Evolutionary conservation across 2,888 invertebrate species (phyloP), one percentile per base, ranked within the genome.

Genomic region (Mechanitis messenoides): DNA sequence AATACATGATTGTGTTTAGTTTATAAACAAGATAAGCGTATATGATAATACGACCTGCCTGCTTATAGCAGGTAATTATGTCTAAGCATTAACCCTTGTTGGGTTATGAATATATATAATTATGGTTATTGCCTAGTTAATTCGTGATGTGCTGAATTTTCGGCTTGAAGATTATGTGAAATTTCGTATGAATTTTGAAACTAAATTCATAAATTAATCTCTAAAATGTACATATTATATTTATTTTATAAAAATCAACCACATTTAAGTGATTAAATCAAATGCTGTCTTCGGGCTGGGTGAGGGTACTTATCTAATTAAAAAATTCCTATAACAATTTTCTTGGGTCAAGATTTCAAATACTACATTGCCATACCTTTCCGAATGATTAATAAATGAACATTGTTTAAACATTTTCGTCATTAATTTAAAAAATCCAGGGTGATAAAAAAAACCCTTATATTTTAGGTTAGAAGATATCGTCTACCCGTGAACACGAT

Each of bases 1-100:
- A 82, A 84, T 64, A 59, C n/a, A 55, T 47, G 59, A 33, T 53
- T 38, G 20, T 20, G 45, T 60, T 58, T 46, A 53, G 54, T 59
- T 50, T 50, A 56, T 58, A 57, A 46, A 38, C 28, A 45, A 31
- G 35, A 47, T 31, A 42, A 28, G 38, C 38, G 50, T 50, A 45
- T 50, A n/a, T 33, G 56, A 53, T 61, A 33, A 58, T 35, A 47
- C 46, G 33, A 50, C 50, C 50, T 50, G 31, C 31, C 31, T 50
- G 50, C 9, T 50, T 31, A 50, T 31, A 31, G 7, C n/a, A 50
- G 50, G 50, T 50, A 50, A 50, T 50, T 50, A 50, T 31, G 50
- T 31, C 31, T 31, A 50, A 50, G 50, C n/a, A 28, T 50, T 42
- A 42, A 31, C 31, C 50, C 50, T 31, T 9, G 50, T 50, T 2